A percentile compares a stretch with the other conserved stretches of the same genome.
These are phyloP conservation scores for Drosophila sechellia DNA, from an alignment of 1,140 invertebrate genomes.

Conservation along the genomic window DNA sequence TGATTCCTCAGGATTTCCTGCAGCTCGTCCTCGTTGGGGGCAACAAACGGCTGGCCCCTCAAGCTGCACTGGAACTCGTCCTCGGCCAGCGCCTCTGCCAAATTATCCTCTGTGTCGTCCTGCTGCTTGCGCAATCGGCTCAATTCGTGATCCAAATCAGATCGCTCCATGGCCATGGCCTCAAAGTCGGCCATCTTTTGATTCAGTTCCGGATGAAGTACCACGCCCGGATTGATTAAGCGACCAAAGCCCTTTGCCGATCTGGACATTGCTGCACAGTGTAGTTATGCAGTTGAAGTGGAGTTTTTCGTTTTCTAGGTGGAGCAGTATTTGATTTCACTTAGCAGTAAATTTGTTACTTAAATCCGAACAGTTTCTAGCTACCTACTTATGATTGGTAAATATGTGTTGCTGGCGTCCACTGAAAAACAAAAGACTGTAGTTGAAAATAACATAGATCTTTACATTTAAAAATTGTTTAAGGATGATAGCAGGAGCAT, in stretches of 20 bases:
- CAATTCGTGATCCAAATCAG: slow-evolving; percentile 41
- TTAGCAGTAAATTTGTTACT: slow-evolving; percentile 6
- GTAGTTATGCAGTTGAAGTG: not conserved
- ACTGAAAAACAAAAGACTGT: no score
- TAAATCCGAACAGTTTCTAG: slow-evolving; percentile 5
- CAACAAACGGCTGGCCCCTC: slow-evolving; percentile 1
- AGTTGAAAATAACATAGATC: no score
- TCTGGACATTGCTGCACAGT: slow-evolving; percentile 24
- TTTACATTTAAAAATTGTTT: no score
- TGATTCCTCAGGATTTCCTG: slow-evolving; percentile 30
- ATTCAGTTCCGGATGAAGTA: slow-evolving; percentile 42
- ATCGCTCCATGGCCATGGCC: slow-evolving; percentile 18
- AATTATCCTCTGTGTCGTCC: slow-evolving; percentile 42
- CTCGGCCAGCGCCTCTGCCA: slow-evolving; percentile 58
- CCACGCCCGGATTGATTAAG: slow-evolving; percentile 51
- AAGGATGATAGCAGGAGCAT: no score
- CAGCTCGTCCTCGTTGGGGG: slow-evolving; percentile 38
- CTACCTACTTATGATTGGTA: slow-evolving; percentile 10
- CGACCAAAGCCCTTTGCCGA: slow-evolving; percentile 29
- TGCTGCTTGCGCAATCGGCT: slow-evolving; percentile 40
- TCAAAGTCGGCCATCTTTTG: slow-evolving; percentile 57
- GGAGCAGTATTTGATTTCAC: slow-evolving; percentile 1
- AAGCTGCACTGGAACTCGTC: slow-evolving; percentile 51
- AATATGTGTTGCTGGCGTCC: not conserved
- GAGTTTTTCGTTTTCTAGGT: not conserved